Evolutionary conservation across 2,888 invertebrate genomes (phyloP).

Genomic region (Diachrysia chrysitis): DNA sequence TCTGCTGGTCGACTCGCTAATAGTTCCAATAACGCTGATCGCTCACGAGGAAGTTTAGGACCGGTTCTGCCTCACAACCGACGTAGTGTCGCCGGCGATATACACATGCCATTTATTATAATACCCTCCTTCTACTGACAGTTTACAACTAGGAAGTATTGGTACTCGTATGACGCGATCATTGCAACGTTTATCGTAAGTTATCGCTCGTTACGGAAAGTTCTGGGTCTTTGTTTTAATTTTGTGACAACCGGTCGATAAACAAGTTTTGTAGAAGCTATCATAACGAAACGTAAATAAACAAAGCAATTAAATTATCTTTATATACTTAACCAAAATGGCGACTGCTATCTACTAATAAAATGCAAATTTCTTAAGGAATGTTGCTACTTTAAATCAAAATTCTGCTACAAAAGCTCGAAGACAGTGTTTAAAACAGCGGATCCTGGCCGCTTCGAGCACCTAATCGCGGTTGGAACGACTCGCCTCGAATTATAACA

Average conservation of each 20-base stretch:
- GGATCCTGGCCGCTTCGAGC: conserved; percentile 49
- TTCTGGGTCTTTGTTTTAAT: conserved; percentile 60
- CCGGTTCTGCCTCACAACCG: conserved; percentile 75
- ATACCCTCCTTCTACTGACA: conserved; percentile 75
- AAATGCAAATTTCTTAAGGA: conserved; percentile 37
- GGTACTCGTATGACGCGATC: conserved; percentile 69
- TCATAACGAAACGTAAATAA: conserved; percentile 51
- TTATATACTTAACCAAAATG: conserved; percentile 31
- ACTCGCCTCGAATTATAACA: conserved; percentile 82
- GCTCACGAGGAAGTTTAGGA: conserved; percentile 79
- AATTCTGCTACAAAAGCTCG: conserved; percentile 32
- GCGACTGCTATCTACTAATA: conserved; percentile 22
- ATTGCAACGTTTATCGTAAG: conserved; percentile 67
- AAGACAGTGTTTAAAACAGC: conserved; percentile 54
- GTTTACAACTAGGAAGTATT: conserved; percentile 75
- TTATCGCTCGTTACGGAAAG: conserved; percentile 63
- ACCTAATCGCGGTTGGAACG: conserved; percentile 72
- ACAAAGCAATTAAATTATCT: conserved; percentile 50
- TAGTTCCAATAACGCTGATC: conserved; percentile 80
- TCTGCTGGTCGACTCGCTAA: conserved; percentile 64
- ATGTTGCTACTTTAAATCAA: conserved; percentile 25
- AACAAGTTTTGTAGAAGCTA: conserved; percentile 47
- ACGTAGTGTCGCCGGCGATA: conserved; percentile 74
- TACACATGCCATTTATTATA: conserved; percentile 82
- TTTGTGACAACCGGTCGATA: conserved; percentile 46